phyloP scores from a whole-genome alignment of 2,888 invertebrate genomes.

The Luperina nickerlii region DNA sequence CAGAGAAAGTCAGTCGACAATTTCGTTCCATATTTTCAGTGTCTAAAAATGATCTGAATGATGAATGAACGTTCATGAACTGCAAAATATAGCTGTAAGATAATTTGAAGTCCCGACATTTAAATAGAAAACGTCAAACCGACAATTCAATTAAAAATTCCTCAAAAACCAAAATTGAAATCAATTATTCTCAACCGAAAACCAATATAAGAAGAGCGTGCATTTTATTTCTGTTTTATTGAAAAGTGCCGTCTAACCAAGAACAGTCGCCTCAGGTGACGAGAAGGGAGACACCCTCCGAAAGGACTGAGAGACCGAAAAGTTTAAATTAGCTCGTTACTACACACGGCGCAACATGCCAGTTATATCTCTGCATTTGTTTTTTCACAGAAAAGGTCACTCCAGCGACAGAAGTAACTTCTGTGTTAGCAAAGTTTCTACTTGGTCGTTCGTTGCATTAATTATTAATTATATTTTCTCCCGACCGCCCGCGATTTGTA shows the following conservation, averaged over 20 bases:
- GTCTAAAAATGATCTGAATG: neutral
- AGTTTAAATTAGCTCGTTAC: constrained; percentile 91
- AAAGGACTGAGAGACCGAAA: constrained; percentile 85
- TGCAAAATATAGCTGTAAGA: neutral
- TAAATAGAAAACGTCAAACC: constrained; percentile 7
- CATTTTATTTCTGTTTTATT: constrained; percentile 80
- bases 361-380: constrained; percentile 85
- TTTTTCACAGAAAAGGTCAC: constrained; percentile 88
- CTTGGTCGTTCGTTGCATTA: constrained; percentile 79
- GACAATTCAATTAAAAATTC: constrained; percentile 38
- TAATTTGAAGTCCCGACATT: neutral
- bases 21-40: neutral
- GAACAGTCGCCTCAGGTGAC: constrained; percentile 87
- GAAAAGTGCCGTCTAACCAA: constrained; percentile 81
- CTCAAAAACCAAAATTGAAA: constrained; percentile 35
- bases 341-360: constrained; percentile 84
- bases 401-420: constrained; percentile 75
- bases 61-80: neutral
- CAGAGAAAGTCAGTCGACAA: neutral
- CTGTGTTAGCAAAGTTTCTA: constrained; percentile 81
- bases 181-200: constrained; percentile 60
- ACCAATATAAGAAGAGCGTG: constrained; percentile 67
- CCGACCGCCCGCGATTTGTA: constrained; percentile 63
- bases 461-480: constrained; percentile 83
- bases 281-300: constrained; percentile 80